Conservation (phyloP, 2,113 vertebrate species). For the Fulmarus glacialis region DNA sequence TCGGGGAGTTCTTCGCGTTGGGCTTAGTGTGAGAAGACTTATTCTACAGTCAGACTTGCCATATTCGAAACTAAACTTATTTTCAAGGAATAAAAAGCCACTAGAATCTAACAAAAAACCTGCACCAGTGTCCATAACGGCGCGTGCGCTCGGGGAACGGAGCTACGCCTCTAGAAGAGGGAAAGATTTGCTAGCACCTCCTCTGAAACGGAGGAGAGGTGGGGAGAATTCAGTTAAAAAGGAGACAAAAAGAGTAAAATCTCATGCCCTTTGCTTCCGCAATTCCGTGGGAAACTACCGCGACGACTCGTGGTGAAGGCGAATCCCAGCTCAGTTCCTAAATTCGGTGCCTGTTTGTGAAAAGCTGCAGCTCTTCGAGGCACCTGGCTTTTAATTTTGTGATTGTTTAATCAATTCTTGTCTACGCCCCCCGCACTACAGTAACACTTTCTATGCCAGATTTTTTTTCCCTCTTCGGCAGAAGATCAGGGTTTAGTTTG, state of each 20-base stretch:
- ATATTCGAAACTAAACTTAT: fast-evolving
- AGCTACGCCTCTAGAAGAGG: background rate
- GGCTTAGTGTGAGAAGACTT: background rate
- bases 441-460: fast-evolving
- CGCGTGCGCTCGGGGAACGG: fast-evolving
- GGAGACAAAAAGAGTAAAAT: background rate
- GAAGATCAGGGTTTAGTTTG: fast-evolving
- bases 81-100: background rate
- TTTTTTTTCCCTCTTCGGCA: background rate
- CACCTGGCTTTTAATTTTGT: fast-evolving
- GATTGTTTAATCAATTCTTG: fast-evolving
- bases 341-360: background rate
- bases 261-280: fast-evolving
- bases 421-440: background rate
- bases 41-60: background rate
- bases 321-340: background rate
- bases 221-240: background rate
- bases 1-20: fast-evolving
- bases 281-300: fast-evolving
- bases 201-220: fast-evolving
- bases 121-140: fast-evolving
- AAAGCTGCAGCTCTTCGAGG: background rate
- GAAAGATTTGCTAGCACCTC: background rate
- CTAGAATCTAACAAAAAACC: background rate
- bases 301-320: fast-evolving